Evolutionary conservation across 2,113 vertebrate species (phyloP).

Genomic region (Rattus rattus): DNA sequence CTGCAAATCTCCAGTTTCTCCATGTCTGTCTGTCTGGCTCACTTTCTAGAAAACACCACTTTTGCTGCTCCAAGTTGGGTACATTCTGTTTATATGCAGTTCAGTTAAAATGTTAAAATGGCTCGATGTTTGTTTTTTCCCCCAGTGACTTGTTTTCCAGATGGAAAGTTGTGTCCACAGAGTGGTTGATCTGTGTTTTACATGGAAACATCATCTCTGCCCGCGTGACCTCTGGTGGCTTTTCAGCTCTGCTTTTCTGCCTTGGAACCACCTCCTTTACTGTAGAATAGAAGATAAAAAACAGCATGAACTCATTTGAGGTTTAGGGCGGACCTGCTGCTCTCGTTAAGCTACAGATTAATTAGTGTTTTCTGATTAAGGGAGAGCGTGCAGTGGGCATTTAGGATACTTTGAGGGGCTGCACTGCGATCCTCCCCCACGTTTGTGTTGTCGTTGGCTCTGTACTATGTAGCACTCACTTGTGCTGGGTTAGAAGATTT

Average conservation of each 20-base stretch:
- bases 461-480: background rate
- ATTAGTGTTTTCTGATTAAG: slow-evolving; percentile 1
- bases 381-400: background rate
- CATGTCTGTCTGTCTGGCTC: background rate
- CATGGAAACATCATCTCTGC: slow-evolving; percentile 32
- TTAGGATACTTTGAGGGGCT: background rate
- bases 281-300: background rate
- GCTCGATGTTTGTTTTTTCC: slow-evolving; percentile 50
- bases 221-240: background rate
- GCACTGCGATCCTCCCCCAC: too few species aligned
- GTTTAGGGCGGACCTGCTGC: background rate
- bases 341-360: background rate
- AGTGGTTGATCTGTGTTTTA: slow-evolving; percentile 39
- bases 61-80: slow-evolving; percentile 27
- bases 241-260: background rate
- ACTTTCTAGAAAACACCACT: slow-evolving; percentile 12
- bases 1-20: background rate
- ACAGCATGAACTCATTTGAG: background rate
- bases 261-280: background rate
- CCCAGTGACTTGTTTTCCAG: slow-evolving; percentile 42
- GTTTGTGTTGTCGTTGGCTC: background rate
- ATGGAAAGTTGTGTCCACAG: slow-evolving; percentile 14
- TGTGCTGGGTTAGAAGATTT: slow-evolving; percentile 15
- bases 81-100: slow-evolving; percentile 50
- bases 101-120: slow-evolving; percentile 55